Evolutionary conservation across 2,797 vertebrate genomes (phyloP), one percentile per base, ranked within the genome.

Genomic region (Lophius americanus): DNA sequence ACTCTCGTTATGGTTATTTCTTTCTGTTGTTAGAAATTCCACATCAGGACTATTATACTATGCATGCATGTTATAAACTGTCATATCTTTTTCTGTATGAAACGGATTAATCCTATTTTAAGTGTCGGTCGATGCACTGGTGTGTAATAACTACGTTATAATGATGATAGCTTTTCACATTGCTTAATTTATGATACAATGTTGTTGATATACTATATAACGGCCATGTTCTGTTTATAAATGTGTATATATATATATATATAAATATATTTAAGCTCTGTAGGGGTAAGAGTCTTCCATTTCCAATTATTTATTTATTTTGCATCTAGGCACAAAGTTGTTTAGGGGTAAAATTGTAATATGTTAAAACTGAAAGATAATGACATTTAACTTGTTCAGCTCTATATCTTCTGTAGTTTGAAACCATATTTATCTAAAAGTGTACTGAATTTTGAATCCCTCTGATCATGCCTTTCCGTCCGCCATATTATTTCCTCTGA

Each of bases 231-330:
- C 46, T 65, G 70, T 76, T 84, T 84, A 23, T 23, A 23, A 48
- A 58, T 85, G 64, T 86, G 85, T 91, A 85, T 59, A 87, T 77
- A 86, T 91, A 85, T 59, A 87, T 77, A 86, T 88, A 82, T 88
- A 83, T 68, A 75, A 75, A 86, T 85, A 83, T 76, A 73, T 86
- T 79, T 73, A 32, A 56, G 37, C 55, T 78, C 49, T 67, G 46
- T 68, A 73, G 57, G 47, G 32, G 33, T 68, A 73, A 76, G 61
- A 85, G 86, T 91, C 88, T 91, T 91, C 86, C 88, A 85, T 83
- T 79, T 78, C 63, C 65, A 70, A 23, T 23, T 23, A 1, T 23
- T 23, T 23, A 1, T 23, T 23, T 23, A 70, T 1, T 32, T 13
- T 62, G 11, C 48, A 60, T 82, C 55, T 58, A 62, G 57, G 64